Base-by-base conservation (phyloP, 1,140 invertebrate species). In the Euura lappo region DNA sequence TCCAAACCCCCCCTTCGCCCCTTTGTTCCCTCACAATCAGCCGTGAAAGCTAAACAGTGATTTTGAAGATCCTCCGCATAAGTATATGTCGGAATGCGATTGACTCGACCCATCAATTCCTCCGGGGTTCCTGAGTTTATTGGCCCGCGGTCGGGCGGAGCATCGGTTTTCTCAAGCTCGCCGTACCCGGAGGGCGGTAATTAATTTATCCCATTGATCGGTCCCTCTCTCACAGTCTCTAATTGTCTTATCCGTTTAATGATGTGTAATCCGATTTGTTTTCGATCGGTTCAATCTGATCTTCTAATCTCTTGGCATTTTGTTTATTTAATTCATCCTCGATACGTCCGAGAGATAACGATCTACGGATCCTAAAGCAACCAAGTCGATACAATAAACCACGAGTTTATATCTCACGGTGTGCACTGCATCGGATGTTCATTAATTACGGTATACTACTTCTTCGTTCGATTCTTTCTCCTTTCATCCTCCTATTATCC, bases 191-290 rank as follows among this genome's bases (percentile, higher is more conserved):
- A 60, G 51, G 28, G 28, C 66, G 42, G 43, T 42, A 68, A 68
- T 68, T 68, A 68, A 68, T 68, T 68, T 68, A 68, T 70, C 45
- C 69, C 45, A 42, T 44, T 28, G 8, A 45, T 44, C 44, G 69
- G 69, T 28, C 28, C 28, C 28, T 28, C 28, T 47, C 69, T 13
- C 28, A 70, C 13, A 45, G 46, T 42, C 6, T 44, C 69, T 70
- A 70, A 70, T 70, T 70, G 69, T 70, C 69, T 70, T 70, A 70
- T 70, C 69, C 69, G 45, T 70, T 70, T 70, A 70, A 70, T 47
- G 69, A 70, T 70, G 69, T 70, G 69, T 70, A 70, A 70, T 70
- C 69, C 69, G 69, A 70, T 70, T 70, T 70, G 69, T 70, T 70
- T 70, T 70, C 69, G 69, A 47, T 13, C 5, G n/a, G 46, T 70